Evolutionary conservation across 2,888 invertebrate species (phyloP), one percentile per base, ranked within the genome.

Genomic region (Xestia sexstrigata): DNA sequence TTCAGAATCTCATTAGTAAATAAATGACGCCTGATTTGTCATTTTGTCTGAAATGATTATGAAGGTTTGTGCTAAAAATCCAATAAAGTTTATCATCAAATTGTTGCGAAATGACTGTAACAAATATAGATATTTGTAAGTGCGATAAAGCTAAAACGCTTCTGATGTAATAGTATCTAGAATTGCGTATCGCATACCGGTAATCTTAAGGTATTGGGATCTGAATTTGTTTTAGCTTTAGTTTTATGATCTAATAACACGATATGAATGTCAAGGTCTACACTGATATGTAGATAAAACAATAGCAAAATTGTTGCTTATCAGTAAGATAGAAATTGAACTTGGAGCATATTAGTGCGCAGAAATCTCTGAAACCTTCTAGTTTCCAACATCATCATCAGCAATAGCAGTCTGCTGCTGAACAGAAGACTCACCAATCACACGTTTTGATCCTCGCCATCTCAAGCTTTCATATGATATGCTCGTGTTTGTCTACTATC

Each of bases 161-260:
- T 11, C 20, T 42, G 13, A 47, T 30, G 35, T 39, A 23, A 79
- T 20, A 11, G 5, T 58, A 39, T 26, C 2, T 45, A 15, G 11
- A 79, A 47, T 58, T 55, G 26, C 26, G 42, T 49, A 20, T 30
- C 42, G 15, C 15, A 1, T 26, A 58, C 9, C 23, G 45, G 26
- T 11, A 39, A 39, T 79, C n/a, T 39, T 17, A 55, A 58, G 55
- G 17, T 39, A 58, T 35, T 20, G 17, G 5, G 0, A 47, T 79
- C 1, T 70, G 4, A 9, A 79, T 79, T 70, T 58, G 39, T 26
- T 79, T 20, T 7, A 68, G 17, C 20, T 26, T 78, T 78, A 20
- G 4, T 78, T 75, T 23, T 58, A 79, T 7, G 20, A 17, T 58
- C 70, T 58, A 39, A 79, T 58, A 79, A 47, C 30, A 30, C 47